Evolutionary conservation across 2,797 vertebrate genomes (phyloP).

Genomic region (Muscicapa striata): DNA sequence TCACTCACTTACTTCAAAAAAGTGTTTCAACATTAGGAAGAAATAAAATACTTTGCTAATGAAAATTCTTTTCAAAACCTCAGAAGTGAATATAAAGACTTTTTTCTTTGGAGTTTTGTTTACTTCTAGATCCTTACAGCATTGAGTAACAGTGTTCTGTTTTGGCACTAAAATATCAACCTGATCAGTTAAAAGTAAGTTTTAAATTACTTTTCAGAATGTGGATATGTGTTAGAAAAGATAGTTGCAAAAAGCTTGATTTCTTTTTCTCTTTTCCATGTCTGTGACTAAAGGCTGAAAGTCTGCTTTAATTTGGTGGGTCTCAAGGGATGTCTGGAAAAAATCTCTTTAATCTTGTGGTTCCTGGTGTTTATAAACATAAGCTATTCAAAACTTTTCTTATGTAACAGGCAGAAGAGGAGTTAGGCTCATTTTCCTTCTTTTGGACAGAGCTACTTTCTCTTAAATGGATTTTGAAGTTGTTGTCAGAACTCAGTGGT

Average conservation of each 20-base stretch:
- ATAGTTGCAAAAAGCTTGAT: not conserved
- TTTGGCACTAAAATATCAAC: not conserved
- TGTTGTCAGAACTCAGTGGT: not conserved
- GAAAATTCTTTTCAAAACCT: not conserved
- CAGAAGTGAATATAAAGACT: not conserved
- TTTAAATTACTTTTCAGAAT: not conserved
- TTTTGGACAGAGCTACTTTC: not conserved
- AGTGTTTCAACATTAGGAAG: not conserved
- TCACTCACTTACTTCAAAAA: not conserved
- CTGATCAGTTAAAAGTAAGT: not conserved
- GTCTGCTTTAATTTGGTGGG: not conserved
- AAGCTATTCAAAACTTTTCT: not conserved
- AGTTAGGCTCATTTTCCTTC: not conserved
- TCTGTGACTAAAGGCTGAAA: not conserved
- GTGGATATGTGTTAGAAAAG: not conserved
- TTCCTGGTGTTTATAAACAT: not conserved
- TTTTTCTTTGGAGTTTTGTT: not conserved
- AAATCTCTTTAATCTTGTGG: not conserved
- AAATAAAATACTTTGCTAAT: not conserved
- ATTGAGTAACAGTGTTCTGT: not conserved
- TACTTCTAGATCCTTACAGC: not conserved
- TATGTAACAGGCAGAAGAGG: fast-evolving
- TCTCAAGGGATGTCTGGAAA: not conserved
- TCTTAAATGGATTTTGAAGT: not conserved
- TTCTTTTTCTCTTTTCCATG: not conserved